Conservation (phyloP, 2,113 vertebrate genomes). For the Actinemys pallida region DNA sequence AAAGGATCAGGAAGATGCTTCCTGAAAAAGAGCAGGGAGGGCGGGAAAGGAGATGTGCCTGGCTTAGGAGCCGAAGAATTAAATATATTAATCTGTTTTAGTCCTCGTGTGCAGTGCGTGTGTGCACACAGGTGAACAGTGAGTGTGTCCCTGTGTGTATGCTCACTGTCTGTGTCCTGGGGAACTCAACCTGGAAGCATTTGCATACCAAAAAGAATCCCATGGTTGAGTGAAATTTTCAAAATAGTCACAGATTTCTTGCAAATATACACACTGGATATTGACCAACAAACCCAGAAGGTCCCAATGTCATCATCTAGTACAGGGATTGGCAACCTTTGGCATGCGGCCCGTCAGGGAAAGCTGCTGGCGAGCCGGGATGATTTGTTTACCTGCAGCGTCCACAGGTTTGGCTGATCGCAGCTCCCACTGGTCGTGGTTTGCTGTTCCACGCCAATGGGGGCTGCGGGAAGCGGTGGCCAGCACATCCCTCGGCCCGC, state of each 20-base stretch:
- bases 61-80: background rate
- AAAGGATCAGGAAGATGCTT: conserved; percentile 13
- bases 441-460: no score
- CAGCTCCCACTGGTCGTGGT: no score
- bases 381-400: no score
- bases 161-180: background rate
- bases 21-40: conserved; percentile 6
- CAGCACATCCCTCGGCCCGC: no score
- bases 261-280: background rate
- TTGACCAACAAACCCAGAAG: background rate
- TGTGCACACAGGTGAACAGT: background rate
- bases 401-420: no score
- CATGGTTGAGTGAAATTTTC: background rate
- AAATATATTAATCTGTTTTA: background rate
- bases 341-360: no score
- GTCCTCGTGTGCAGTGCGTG: background rate
- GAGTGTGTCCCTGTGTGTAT: background rate
- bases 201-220: background rate
- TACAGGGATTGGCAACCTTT: background rate
- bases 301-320: background rate
- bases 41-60: background rate
- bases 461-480: no score
- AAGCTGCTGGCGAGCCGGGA: no score
- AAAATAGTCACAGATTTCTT: background rate
- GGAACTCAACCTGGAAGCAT: background rate